These are phyloP conservation scores for Clitarchus hookeri DNA, from an alignment of 2,888 invertebrate genomes.

Conservation along the genomic window DNA sequence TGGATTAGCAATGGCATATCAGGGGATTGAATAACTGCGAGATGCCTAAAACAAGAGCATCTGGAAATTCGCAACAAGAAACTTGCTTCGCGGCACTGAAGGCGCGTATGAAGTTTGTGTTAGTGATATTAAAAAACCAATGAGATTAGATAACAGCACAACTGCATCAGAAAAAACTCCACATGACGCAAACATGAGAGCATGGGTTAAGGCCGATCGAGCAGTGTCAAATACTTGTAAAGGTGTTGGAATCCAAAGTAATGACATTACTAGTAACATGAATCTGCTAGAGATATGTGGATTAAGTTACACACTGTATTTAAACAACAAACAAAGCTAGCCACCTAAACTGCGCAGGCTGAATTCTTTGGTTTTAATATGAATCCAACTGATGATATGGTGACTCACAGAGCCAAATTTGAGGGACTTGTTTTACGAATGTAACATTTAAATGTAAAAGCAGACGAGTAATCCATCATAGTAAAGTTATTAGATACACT, in stretches of 20 bases:
- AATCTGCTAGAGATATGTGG: conserved; percentile 35
- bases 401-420: conserved; percentile 28
- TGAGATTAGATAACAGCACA: background rate
- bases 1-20: background rate
- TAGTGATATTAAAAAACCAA: background rate
- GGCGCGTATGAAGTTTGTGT: background rate
- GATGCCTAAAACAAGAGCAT: background rate
- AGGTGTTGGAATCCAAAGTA: conserved; percentile 29
- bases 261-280: conserved; percentile 31
- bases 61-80: conserved; percentile 4
- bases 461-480: conserved; percentile 31
- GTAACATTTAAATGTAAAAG: conserved; percentile 34
- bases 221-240: too few species aligned
- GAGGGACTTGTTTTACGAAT: conserved; percentile 32
- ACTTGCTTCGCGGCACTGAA: background rate
- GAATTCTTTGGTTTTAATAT: conserved; percentile 29
- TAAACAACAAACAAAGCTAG: conserved; percentile 37
- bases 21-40: conserved; percentile 20
- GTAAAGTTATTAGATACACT: conserved; percentile 29
- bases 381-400: too few species aligned
- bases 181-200: too few species aligned
- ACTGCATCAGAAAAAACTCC: too few species aligned
- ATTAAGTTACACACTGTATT: conserved; percentile 32
- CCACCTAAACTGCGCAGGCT: conserved; percentile 32
- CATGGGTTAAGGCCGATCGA: too few species aligned